Base-by-base conservation (phyloP, 2,888 invertebrate genomes). In the Drosophila infuscata region DNA sequence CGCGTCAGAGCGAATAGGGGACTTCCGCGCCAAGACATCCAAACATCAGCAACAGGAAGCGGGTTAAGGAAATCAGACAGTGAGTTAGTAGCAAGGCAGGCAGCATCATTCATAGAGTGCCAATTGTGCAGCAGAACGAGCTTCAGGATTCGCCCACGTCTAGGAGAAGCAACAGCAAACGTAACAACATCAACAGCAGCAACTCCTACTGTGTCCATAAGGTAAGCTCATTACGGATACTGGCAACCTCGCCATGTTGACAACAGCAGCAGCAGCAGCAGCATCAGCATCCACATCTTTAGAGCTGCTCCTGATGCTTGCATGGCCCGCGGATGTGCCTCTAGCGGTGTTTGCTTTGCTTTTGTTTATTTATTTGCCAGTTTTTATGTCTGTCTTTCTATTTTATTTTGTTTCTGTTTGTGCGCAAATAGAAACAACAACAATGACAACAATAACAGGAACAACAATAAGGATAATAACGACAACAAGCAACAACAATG, bases 291-390 rank as follows among this genome's bases (percentile, higher is more conserved):
- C 56, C 70, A 74, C 68, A 81, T 83, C 64, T 65, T 78, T 54
- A 54, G 59, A 46, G 57, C 48, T 59, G 41, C 74, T 78, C 53
- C 70, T 72, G 64, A 46, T 68, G 66, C 66, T 73, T 49, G 60
- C 70, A 62, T 72, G 60, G 70, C 81, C 72, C 49, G 74, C 75
- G 85, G 89, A 89, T 79, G 77, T 88, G 88, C 82, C 81, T 79
- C 75, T 81, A 83, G 76, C 76, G 72, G 72, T 82, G 74, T 88
- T 89, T 89, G 76, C 89, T 87, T 88, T 78, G 66, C 81, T 70
- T 77, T 78, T 89, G 88, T 82, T 89, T 84, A 72, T 85, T 87
- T 87, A 85, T 88, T 87, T 89, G 81, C 72, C 74, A 52, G 75
- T 79, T 76, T 63, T 51, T 70, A 73, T 60, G 69, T 58, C 29